phyloP scores from a whole-genome alignment of 2,797 vertebrate genomes.

The Etheostoma nigrum region DNA sequence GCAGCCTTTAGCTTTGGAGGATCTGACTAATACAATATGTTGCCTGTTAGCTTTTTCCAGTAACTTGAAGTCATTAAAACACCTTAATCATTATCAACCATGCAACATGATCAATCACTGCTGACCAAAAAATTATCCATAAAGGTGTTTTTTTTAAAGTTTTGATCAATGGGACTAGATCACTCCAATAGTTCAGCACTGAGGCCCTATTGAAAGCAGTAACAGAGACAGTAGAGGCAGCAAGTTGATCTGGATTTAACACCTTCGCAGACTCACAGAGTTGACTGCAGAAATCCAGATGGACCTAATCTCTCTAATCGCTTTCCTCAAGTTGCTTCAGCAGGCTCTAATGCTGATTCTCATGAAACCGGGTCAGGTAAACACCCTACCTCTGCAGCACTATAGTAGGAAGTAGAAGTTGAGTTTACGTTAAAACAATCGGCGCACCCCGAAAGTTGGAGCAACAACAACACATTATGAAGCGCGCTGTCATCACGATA shows the following conservation, averaged over 20 bases:
- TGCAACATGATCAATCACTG: slow-evolving; percentile 7
- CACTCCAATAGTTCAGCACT: neutral
- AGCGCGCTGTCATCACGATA: neutral
- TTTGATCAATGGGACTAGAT: neutral
- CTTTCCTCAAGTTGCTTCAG: slow-evolving; percentile 70
- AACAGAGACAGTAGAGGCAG: slow-evolving; percentile 14
- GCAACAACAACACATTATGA: slow-evolving; percentile 17
- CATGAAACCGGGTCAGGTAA: slow-evolving; percentile 69
- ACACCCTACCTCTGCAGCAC: slow-evolving; percentile 2
- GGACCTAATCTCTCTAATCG: slow-evolving; percentile 85
- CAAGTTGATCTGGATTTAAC: slow-evolving; percentile 63
- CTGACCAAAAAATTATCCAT: slow-evolving; percentile 11
- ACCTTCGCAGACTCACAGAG: slow-evolving; percentile 51
- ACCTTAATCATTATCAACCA: slow-evolving; percentile 8
- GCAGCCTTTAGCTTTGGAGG: slow-evolving; percentile 12
- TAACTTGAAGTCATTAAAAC: slow-evolving; percentile 21
- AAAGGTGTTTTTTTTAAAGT: neutral
- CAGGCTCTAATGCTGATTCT: slow-evolving; percentile 60
- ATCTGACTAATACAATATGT: slow-evolving; percentile 45
- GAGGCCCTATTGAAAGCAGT: neutral
- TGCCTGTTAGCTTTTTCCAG: slow-evolving; percentile 8
- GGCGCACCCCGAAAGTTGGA: slow-evolving; percentile 39
- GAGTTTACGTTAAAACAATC: slow-evolving; percentile 24
- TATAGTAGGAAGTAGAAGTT: neutral
- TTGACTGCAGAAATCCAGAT: slow-evolving; percentile 73